Evolutionary conservation across 2,113 vertebrate species (phyloP).

Genomic region (Turnix velox): DNA sequence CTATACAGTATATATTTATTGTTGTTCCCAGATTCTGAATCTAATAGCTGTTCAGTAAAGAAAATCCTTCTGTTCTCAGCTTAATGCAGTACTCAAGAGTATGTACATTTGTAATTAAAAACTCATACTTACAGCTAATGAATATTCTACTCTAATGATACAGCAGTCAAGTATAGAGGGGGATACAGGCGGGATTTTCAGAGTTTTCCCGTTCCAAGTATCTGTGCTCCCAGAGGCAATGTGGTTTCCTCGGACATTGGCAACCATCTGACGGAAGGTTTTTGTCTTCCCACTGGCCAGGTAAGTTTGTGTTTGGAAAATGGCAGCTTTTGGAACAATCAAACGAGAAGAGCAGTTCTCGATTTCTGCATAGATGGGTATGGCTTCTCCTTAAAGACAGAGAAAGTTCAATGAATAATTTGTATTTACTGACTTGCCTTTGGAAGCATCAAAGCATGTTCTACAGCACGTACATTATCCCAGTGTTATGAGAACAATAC

Average conservation of each 20-base stretch:
- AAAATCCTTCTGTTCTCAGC: neutral
- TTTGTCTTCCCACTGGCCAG: constrained; percentile 79
- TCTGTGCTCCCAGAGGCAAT: constrained; percentile 80
- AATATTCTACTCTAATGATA: constrained; percentile 83
- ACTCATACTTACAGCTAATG: constrained; percentile 76
- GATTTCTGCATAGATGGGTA: constrained; percentile 84
- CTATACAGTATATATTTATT: neutral
- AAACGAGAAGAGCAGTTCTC: constrained; percentile 85
- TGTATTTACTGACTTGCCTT: constrained; percentile 28
- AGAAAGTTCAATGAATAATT: constrained; percentile 23
- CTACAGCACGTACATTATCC: neutral
- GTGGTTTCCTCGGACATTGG: constrained; percentile 81
- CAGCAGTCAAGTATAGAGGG: constrained; percentile 84
- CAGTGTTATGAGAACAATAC: constrained; percentile 12
- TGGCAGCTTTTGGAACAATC: constrained; percentile 83
- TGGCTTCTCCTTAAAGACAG: constrained; percentile 77
- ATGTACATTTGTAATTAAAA: neutral
- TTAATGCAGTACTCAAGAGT: neutral
- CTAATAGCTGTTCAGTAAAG: neutral
- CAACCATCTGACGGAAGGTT: constrained; percentile 77
- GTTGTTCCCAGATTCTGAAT: neutral
- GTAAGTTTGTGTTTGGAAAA: constrained; percentile 85
- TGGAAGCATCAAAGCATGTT: constrained; percentile 36
- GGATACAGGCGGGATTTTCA: constrained; percentile 82
- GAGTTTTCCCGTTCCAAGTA: constrained; percentile 80